Evolutionary conservation across 2,888 invertebrate species (phyloP).

Genomic region (Acleris literana): DNA sequence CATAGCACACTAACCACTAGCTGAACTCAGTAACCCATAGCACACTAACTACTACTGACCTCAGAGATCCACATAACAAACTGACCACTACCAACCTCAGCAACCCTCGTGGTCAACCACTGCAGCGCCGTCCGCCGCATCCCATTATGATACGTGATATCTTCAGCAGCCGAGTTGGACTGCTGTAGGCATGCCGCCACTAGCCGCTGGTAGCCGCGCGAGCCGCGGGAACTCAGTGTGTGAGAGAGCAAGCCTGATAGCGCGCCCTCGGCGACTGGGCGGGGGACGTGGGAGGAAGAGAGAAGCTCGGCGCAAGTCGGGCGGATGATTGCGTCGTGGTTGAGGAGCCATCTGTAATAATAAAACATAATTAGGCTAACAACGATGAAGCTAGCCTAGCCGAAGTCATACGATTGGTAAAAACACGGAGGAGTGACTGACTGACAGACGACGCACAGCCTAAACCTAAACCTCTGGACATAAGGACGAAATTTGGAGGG

Average conservation of each 20-base stretch:
- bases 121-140: constrained; percentile 17
- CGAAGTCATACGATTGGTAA: too few species aligned
- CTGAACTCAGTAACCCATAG: too few species aligned
- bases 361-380: too few species aligned
- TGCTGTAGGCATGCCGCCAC: constrained; percentile 73
- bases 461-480: too few species aligned
- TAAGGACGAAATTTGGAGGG: too few species aligned
- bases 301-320: constrained; percentile 94
- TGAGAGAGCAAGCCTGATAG: constrained; percentile 92
- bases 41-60: too few species aligned
- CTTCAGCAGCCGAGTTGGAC: constrained; percentile 85
- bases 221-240: constrained; percentile 89
- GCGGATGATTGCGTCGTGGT: constrained; percentile 91
- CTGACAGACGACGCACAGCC: too few species aligned
- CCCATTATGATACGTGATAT: constrained; percentile 89
- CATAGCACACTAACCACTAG: too few species aligned
- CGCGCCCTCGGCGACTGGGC: constrained; percentile 93
- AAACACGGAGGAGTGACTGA: too few species aligned
- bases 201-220: constrained; percentile 50
- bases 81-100: too few species aligned
- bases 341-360: constrained; percentile 86
- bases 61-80: too few species aligned
- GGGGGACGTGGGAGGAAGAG: constrained; percentile 91
- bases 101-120: constrained; percentile 9
- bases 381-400: too few species aligned